Percentiles rank a stretch among this genome's conserved stretches.
phyloP scores from a whole-genome alignment of 2,888 invertebrate species.

The Trissolcus brochymenae region DNA sequence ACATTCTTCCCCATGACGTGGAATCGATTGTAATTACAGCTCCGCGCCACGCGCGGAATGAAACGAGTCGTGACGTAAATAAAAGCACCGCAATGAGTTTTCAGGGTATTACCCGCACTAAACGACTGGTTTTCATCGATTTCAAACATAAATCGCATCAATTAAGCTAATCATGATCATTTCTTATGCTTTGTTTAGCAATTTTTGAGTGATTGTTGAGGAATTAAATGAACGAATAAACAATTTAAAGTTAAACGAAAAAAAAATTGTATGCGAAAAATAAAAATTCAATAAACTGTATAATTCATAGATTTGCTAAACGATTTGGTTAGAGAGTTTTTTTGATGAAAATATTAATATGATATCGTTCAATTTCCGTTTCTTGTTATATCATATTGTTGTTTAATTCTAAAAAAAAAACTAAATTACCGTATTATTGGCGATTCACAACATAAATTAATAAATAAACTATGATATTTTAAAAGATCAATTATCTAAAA shows the following conservation, averaged over 20 bases:
- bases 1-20: slow-evolving; percentile 45
- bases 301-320: too few species aligned
- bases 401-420: too few species aligned
- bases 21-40: slow-evolving; percentile 55
- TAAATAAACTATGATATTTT: too few species aligned
- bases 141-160: slow-evolving; percentile 36
- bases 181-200: background rate
- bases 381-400: too few species aligned
- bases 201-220: background rate
- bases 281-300: background rate
- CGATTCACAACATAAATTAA: too few species aligned
- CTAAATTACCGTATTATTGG: too few species aligned
- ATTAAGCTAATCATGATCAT: slow-evolving; percentile 19
- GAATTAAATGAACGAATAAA: background rate
- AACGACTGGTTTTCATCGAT: slow-evolving; percentile 37
- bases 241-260: background rate
- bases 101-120: slow-evolving; percentile 40
- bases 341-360: too few species aligned
- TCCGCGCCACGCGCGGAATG: slow-evolving; percentile 37
- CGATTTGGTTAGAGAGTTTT: too few species aligned
- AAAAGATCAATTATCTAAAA: too few species aligned
- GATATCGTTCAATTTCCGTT: too few species aligned
- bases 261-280: background rate
- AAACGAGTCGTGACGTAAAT: slow-evolving; percentile 54
- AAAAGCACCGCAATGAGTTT: slow-evolving; percentile 56